Evolutionary conservation across 2,888 invertebrate genomes (phyloP).

Genomic region (Hypomecis atomaria): DNA sequence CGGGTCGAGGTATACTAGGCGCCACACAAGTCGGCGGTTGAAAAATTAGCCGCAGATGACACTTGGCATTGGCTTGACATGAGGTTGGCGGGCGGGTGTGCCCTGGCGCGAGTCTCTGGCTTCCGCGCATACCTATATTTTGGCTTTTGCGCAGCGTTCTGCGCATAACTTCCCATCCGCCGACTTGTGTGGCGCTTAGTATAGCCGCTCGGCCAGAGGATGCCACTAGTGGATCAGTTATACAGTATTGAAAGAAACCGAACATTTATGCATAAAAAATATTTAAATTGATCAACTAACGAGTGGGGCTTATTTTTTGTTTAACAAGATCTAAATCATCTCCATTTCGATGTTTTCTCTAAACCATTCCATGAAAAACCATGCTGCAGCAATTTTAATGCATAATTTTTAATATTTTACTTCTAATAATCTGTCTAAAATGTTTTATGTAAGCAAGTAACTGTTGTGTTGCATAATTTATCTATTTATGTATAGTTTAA

Average conservation of each 20-base stretch:
- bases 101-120: no score
- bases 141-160: no score
- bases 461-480: slow-evolving; percentile 48
- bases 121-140: no score
- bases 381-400: slow-evolving; percentile 37
- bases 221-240: no score
- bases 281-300: slow-evolving; percentile 32
- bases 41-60: no score
- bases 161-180: no score
- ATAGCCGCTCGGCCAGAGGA: background rate
- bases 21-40: no score
- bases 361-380: slow-evolving; percentile 66
- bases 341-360: slow-evolving; percentile 57
- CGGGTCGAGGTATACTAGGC: no score
- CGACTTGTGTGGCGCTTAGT: no score
- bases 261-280: background rate
- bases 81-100: no score
- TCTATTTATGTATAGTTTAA: slow-evolving; percentile 36
- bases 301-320: slow-evolving; percentile 49
- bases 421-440: slow-evolving; percentile 27
- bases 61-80: no score
- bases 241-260: no score
- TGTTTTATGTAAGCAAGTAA: slow-evolving; percentile 27
- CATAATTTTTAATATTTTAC: slow-evolving; percentile 36
- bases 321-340: slow-evolving; percentile 47